Percentiles rank a stretch among this genome's conserved stretches.
phyloP scores from a whole-genome alignment of 2,797 vertebrate species.

The Pangasius mekongensis region DNA sequence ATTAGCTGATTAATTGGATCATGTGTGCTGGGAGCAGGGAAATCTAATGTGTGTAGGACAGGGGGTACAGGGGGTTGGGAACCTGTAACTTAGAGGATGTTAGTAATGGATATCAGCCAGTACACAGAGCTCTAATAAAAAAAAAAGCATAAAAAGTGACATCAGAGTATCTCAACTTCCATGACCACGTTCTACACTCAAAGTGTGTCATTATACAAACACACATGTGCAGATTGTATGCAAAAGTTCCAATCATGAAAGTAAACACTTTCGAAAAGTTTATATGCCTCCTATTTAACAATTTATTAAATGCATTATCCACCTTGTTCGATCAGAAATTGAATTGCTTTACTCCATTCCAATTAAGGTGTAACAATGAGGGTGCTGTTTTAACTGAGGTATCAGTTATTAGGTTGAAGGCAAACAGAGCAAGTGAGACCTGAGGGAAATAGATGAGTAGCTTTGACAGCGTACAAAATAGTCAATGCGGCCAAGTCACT shows the following conservation, averaged over 20 bases:
- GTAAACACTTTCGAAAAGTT: not conserved
- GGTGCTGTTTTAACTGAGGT: constrained; percentile 1
- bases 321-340: not conserved
- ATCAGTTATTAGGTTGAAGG: constrained; percentile 14
- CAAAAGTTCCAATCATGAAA: not conserved
- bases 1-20: not conserved
- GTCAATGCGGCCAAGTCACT: too few relatives aligned
- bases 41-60: not conserved
- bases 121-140: not conserved
- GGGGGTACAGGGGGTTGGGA: not conserved
- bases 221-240: not conserved
- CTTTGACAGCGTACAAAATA: constrained; percentile 6
- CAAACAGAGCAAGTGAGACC: constrained; percentile 1
- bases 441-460: constrained; percentile 10
- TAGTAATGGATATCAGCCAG: not conserved
- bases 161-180: not conserved
- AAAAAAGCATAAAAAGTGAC: not conserved
- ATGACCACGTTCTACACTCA: not conserved
- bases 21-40: not conserved
- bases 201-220: too few relatives aligned
- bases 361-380: constrained; percentile 34
- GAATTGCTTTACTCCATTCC: constrained; percentile 15
- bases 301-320: constrained; percentile 8
- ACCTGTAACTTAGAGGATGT: not conserved
- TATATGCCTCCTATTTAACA: not conserved